These are phyloP conservation scores for Pseudeuparius sepicola DNA, from an alignment of 2,888 invertebrate genomes.

Conservation along the genomic window DNA sequence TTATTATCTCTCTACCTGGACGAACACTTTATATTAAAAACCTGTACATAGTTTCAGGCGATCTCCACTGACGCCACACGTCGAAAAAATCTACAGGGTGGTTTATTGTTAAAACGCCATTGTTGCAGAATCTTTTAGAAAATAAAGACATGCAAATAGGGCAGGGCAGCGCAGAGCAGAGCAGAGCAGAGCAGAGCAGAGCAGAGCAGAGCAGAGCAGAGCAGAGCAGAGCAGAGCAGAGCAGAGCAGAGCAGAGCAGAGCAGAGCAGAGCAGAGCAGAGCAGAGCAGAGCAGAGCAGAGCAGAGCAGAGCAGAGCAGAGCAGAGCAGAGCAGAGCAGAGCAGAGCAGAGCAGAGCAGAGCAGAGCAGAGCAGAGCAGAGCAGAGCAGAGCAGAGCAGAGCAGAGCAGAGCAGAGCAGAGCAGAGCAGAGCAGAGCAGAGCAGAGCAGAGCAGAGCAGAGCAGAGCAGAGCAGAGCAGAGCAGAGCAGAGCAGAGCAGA, in stretches of 20 bases:
- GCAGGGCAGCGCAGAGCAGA: conserved; percentile 6
- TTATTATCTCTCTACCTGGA: no score
- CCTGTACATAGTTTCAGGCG: no score
- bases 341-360: conserved; percentile 7
- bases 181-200: conserved; percentile 7
- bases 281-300: conserved; percentile 7
- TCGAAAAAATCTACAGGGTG: no score
- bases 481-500: conserved; percentile 7
- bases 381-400: conserved; percentile 7
- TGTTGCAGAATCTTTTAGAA: no score
- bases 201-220: conserved; percentile 7
- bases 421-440: conserved; percentile 7
- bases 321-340: conserved; percentile 7
- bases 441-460: conserved; percentile 7
- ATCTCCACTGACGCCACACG: no score
- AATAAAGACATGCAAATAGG: no score
- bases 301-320: conserved; percentile 7
- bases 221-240: conserved; percentile 7
- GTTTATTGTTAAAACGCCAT: no score
- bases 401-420: conserved; percentile 7
- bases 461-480: conserved; percentile 7
- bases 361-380: conserved; percentile 7
- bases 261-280: conserved; percentile 7
- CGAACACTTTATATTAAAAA: no score
- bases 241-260: conserved; percentile 7